Evolutionary conservation across 2,888 invertebrate genomes (phyloP), one percentile per base, ranked within the genome.

Genomic region (Habroteleia sp.): DNA sequence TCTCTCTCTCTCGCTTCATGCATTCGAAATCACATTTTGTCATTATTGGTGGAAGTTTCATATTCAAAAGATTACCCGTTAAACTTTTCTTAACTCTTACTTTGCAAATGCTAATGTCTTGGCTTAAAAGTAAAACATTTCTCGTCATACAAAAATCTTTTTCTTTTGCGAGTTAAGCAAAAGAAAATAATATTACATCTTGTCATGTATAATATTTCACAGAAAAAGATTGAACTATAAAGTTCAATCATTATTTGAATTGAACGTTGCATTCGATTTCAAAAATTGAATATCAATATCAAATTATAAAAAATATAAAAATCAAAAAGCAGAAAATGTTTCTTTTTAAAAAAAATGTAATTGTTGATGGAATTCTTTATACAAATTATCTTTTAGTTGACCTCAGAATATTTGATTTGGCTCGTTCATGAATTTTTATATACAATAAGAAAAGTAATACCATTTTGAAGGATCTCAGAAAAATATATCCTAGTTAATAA

Each of bases 141-240:
- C 23, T 23, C 23, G 10, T 20, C 23, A 5, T 23, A 23, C 25
- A 27, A 44, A 44, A 25, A 44, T 25, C 44, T 27, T 27, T 13
- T n/a, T n/a, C n/a, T n/a, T n/a, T n/a, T n/a, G n/a, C n/a, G 23
- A 44, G 27, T 8, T 20, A 3, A 20, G 23, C 11, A 27, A 27
- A 44, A 25, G 44, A 23, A 44, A 44, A 44, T 44, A 44, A 25
- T 13, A 44, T 44, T 44, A 44, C 44, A 27, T 8, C 29, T 29
- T 10, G 4, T 29, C 10, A 6, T 8, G n/a, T n/a, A 29, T 4
- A 2, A 10, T 6, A 29, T 10, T 29, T 29, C 10, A 8, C 1
- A 8, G 8, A 29, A 29, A 29, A 20, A 4, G 4, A 20, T 4
- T 2, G n/a, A n/a, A n/a, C n/a, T n/a, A n/a, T n/a, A 8, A 29